Evolutionary conservation across 2,113 vertebrate genomes (phyloP).

Genomic region (Chaetorhynchus papuensis): DNA sequence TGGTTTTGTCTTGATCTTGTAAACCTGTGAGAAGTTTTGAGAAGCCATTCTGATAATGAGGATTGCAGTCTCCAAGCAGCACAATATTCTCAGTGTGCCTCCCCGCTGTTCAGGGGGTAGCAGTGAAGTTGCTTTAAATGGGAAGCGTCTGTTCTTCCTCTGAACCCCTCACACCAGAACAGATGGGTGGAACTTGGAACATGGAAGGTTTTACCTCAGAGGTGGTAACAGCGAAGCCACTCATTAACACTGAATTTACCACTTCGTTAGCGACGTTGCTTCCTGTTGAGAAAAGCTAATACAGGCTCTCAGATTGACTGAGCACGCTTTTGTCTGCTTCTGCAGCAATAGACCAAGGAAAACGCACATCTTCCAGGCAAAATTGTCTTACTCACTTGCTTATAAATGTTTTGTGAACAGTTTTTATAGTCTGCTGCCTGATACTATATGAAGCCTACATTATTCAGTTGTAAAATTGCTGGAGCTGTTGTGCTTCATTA

Average conservation of each 20-base stretch:
- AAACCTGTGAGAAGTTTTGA: constrained; percentile 48
- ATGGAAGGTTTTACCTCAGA: constrained; percentile 93
- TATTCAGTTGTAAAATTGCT: neutral
- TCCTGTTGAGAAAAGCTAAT: constrained; percentile 94
- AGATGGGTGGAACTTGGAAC: constrained; percentile 93
- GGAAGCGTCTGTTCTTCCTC: constrained; percentile 90
- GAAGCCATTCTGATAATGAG: constrained; percentile 82
- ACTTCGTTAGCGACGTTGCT: constrained; percentile 97
- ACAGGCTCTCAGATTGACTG: constrained; percentile 80
- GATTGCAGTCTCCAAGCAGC: constrained; percentile 72
- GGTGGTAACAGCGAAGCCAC: constrained; percentile 98
- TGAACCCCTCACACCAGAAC: constrained; percentile 92
- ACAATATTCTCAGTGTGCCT: constrained; percentile 78
- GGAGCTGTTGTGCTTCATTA: neutral
- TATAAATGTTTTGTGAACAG: neutral
- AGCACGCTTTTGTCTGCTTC: constrained; percentile 76
- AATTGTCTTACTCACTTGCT: neutral
- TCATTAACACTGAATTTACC: constrained; percentile 99
- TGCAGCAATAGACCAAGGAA: constrained; percentile 59
- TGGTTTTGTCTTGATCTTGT: constrained; percentile 6
- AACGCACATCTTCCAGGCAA: neutral
- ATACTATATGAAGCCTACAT: neutral
- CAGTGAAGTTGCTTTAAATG: constrained; percentile 84
- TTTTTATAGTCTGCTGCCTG: neutral
- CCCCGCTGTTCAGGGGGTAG: constrained; percentile 84